phyloP scores from a whole-genome alignment of 2,888 invertebrate species.

The Orchesellides sinensis region DNA sequence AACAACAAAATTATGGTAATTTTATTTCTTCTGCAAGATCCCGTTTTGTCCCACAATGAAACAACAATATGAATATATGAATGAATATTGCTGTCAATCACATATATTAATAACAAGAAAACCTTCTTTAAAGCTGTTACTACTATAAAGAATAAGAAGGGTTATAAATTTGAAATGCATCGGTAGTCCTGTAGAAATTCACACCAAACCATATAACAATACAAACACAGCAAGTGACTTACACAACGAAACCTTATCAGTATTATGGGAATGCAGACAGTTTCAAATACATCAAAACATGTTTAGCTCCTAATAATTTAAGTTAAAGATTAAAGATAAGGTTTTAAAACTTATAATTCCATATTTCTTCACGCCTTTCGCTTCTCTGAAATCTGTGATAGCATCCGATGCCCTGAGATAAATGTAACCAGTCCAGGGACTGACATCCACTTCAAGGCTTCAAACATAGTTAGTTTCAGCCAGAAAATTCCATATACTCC shows the following conservation, averaged over 20 bases:
- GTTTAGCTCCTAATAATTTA: neutral
- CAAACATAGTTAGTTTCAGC: slow-evolving; percentile 97
- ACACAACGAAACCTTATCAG: neutral
- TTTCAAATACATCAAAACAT: neutral
- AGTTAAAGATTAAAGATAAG: slow-evolving; percentile 5
- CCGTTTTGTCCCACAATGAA: slow-evolving; percentile 39
- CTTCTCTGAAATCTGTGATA: slow-evolving; percentile 85
- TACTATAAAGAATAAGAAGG: neutral
- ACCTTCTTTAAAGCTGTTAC: neutral
- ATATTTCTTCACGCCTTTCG: slow-evolving; percentile 67
- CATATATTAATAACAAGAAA: neutral
- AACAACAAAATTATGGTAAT: slow-evolving; percentile 49
- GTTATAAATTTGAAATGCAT: slow-evolving; percentile 1
- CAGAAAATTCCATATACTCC: slow-evolving; percentile 93
- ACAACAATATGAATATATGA: neutral
- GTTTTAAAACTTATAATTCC: neutral
- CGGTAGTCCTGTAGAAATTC: too few relatives aligned
- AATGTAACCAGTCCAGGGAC: slow-evolving; percentile 93
- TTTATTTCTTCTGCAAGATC: slow-evolving; percentile 48
- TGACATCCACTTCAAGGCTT: slow-evolving; percentile 92
- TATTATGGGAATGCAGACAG: slow-evolving; percentile 20
- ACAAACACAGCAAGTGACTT: neutral
- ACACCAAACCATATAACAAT: neutral
- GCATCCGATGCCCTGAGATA: slow-evolving; percentile 93
- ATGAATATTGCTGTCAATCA: slow-evolving; percentile 6